These are phyloP conservation scores for Papilio demoleus DNA, from an alignment of 2,888 invertebrate species.

Conservation along the genomic window DNA sequence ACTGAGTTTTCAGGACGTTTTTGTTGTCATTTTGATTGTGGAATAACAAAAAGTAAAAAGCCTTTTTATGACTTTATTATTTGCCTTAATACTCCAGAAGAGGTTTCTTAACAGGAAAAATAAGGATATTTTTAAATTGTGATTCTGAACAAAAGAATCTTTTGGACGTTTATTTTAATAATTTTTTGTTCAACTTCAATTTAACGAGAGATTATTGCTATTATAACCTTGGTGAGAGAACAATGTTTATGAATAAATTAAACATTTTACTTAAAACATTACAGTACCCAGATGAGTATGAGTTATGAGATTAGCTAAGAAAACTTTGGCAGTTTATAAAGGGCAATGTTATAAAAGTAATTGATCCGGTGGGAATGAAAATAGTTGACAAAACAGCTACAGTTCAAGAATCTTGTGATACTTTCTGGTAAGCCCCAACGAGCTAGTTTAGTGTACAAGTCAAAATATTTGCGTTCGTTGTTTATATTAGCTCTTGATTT, in stretches of 20 bases:
- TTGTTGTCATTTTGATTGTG: neutral
- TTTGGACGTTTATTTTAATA: slow-evolving; percentile 3
- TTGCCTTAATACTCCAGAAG: neutral
- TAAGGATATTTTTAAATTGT: neutral
- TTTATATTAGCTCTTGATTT: neutral
- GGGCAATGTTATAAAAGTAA: too few species aligned
- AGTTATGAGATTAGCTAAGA: too few species aligned
- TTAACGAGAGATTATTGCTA: neutral
- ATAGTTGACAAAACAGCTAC: too few species aligned
- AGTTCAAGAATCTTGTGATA: too few species aligned
- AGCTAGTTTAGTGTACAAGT: too few species aligned
- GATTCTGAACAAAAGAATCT: slow-evolving; percentile 19
- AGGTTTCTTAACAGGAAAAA: neutral
- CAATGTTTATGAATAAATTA: neutral
- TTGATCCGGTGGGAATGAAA: too few species aligned
- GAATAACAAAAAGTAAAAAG: slow-evolving; percentile 1
- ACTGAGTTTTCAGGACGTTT: neutral
- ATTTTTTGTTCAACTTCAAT: slow-evolving; percentile 18
- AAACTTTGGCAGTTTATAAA: too few species aligned
- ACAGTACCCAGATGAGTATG: too few species aligned
- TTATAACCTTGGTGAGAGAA: neutral
- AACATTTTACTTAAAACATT: neutral
- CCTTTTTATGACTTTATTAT: neutral
- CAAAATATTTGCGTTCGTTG: too few species aligned
- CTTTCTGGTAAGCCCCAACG: too few species aligned